A percentile compares a stretch with the other conserved stretches of the same genome.
Evolutionary conservation across 2,888 invertebrate species (phyloP).

Genomic region (Hanleya hanleyi): DNA sequence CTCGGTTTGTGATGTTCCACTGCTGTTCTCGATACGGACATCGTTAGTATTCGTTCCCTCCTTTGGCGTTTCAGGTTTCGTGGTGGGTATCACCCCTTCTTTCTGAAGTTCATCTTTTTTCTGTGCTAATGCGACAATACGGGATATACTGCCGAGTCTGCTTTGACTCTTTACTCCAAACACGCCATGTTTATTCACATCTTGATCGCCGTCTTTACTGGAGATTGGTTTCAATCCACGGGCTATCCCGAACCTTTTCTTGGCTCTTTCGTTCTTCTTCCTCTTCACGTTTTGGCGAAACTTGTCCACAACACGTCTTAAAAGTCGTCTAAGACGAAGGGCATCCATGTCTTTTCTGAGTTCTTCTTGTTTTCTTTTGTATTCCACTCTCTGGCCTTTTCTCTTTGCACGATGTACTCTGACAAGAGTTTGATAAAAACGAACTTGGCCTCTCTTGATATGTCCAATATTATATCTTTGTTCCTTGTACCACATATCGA

Average conservation of each 20-base stretch:
- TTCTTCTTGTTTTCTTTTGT: conserved; percentile 17
- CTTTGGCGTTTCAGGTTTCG: no score
- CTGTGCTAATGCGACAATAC: neutral
- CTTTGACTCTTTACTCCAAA: neutral
- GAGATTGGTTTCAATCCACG: neutral
- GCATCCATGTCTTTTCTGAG: conserved; percentile 8
- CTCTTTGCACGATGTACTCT: conserved; percentile 19
- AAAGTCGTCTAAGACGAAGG: conserved; percentile 3
- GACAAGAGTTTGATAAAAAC: conserved; percentile 11
- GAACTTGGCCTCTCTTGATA: conserved; percentile 10
- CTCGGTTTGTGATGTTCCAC: no score
- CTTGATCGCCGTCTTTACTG: neutral
- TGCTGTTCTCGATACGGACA: no score
- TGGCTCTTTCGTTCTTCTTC: conserved; percentile 12
- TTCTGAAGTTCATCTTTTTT: neutral
- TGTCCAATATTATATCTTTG: conserved; percentile 13
- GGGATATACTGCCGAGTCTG: neutral
- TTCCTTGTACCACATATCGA: conserved; percentile 21
- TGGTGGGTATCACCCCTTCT: neutral
- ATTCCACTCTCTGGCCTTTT: conserved; percentile 15
- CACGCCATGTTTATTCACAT: neutral
- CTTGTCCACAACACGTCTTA: conserved; percentile 10
- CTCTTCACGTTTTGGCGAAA: conserved; percentile 20
- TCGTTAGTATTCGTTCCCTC: no score
- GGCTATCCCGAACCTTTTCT: neutral